A percentile compares a stretch with the other conserved stretches of the same genome.
Evolutionary conservation across 2,113 vertebrate species (phyloP).

Genomic region (Misgurnus mizolepis): DNA sequence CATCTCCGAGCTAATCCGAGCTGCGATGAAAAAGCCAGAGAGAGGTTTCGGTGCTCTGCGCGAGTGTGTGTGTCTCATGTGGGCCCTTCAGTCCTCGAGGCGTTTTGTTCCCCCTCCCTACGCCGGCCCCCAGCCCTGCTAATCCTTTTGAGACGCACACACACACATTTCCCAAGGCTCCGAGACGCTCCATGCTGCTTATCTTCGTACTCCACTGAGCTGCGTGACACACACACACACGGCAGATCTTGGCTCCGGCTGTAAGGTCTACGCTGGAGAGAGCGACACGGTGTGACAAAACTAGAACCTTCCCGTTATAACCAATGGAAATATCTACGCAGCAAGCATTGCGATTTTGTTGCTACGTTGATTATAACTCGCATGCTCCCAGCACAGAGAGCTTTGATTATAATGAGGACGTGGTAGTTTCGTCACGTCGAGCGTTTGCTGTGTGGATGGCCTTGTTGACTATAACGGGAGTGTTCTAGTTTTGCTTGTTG

Average conservation of each 20-base stretch:
- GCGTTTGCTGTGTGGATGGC: background rate
- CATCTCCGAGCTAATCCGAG: background rate
- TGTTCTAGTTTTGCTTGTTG: background rate
- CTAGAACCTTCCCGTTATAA: background rate
- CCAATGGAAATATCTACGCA: background rate
- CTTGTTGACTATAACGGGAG: background rate
- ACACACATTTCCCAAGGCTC: constrained; percentile 53
- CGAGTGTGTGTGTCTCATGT: constrained; percentile 47
- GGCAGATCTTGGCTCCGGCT: constrained; percentile 19
- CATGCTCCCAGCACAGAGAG: too few species aligned
- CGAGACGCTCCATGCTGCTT: constrained; percentile 49
- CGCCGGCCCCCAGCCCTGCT: constrained; percentile 53
- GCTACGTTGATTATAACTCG: background rate
- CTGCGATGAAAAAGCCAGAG: background rate
- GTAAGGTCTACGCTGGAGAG: constrained; percentile 10
- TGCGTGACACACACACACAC: constrained; percentile 37
- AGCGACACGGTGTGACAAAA: constrained; percentile 1
- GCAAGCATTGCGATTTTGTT: background rate
- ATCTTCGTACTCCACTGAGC: constrained; percentile 54
- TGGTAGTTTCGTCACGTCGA: background rate
- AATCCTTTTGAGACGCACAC: constrained; percentile 56
- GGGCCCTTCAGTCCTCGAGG: constrained; percentile 49
- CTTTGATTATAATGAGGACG: too few species aligned
- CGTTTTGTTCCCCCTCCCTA: constrained; percentile 59
- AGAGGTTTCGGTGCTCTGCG: constrained; percentile 15